Percentiles rank a stretch among this genome's conserved stretches.
These are phyloP conservation scores for Theristicus caerulescens DNA, from an alignment of 2,113 vertebrate genomes.

Conservation along the genomic window DNA sequence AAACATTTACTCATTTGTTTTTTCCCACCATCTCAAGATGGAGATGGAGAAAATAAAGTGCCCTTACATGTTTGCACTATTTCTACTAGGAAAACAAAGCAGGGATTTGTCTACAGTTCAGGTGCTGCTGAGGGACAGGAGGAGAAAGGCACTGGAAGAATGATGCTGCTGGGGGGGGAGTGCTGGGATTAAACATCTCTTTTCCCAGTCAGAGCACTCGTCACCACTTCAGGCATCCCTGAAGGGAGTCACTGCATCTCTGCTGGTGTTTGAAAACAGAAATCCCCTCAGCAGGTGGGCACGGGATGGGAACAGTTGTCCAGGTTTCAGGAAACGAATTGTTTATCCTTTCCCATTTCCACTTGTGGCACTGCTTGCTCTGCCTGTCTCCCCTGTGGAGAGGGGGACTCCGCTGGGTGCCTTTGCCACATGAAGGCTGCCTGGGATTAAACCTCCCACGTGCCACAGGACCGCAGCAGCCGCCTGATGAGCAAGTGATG, in stretches of 20 bases:
- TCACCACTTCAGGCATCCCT: not conserved
- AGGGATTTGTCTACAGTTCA: not conserved
- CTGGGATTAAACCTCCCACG: fast-evolving
- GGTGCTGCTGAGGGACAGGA: not conserved
- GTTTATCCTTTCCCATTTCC: not conserved
- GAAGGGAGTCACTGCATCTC: not conserved
- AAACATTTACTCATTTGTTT: not conserved
- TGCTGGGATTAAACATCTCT: not conserved
- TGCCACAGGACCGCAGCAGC: not conserved
- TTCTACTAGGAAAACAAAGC: not conserved
- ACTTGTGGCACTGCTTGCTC: not conserved
- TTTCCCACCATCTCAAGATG: not conserved
- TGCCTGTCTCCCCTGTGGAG: not conserved
- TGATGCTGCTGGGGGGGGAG: not conserved
- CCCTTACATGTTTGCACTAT: not conserved
- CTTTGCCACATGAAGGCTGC: not conserved
- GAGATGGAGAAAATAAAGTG: not conserved
- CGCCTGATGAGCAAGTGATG: not conserved
- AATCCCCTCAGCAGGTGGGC: not conserved
- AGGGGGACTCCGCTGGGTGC: fast-evolving
- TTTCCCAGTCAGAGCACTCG: not conserved
- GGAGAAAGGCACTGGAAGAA: not conserved
- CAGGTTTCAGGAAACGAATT: not conserved
- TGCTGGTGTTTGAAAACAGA: not conserved
- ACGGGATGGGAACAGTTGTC: not conserved